These are phyloP conservation scores for Aporrectodea caliginosa DNA, from an alignment of 1,140 invertebrate genomes.

Conservation along the genomic window DNA sequence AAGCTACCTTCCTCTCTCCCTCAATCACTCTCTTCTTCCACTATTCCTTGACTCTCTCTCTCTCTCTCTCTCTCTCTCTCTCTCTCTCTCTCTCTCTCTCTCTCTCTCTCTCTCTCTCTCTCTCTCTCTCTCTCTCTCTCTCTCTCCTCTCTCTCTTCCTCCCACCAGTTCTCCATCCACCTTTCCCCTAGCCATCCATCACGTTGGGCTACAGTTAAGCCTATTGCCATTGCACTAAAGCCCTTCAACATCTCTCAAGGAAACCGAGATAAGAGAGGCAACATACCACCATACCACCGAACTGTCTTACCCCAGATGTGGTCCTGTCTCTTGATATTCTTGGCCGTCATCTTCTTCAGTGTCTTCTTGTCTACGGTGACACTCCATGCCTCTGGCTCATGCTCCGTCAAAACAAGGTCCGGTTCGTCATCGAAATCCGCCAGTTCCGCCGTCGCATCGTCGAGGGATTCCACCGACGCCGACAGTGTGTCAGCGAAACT, in stretches of 20 bases:
- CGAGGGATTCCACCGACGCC: constrained; percentile 56
- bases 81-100: too few species aligned
- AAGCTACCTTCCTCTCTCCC: too few species aligned
- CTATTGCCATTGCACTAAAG: not conserved
- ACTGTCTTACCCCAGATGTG: constrained; percentile 65
- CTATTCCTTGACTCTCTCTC: too few species aligned
- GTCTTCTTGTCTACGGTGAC: constrained; percentile 80
- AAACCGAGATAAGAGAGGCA: not conserved
- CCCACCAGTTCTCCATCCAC: too few species aligned
- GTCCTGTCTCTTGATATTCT: constrained; percentile 88
- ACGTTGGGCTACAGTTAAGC: not conserved
- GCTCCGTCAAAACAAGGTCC: constrained; percentile 64
- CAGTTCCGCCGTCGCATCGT: constrained; percentile 45
- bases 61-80: too few species aligned
- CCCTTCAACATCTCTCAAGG: not conserved
- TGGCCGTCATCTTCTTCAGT: constrained; percentile 71
- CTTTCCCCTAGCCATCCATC: not conserved
- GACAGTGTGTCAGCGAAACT: constrained; percentile 46
- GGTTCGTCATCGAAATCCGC: constrained; percentile 65
- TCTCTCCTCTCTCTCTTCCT: too few species aligned
- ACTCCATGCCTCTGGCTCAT: constrained; percentile 85
- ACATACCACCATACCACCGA: not conserved
- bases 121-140: too few species aligned
- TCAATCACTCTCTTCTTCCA: too few species aligned
- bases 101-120: too few species aligned